These are phyloP conservation scores for Dipus sagitta DNA, from an alignment of 2,797 vertebrate genomes.

Conservation along the genomic window DNA sequence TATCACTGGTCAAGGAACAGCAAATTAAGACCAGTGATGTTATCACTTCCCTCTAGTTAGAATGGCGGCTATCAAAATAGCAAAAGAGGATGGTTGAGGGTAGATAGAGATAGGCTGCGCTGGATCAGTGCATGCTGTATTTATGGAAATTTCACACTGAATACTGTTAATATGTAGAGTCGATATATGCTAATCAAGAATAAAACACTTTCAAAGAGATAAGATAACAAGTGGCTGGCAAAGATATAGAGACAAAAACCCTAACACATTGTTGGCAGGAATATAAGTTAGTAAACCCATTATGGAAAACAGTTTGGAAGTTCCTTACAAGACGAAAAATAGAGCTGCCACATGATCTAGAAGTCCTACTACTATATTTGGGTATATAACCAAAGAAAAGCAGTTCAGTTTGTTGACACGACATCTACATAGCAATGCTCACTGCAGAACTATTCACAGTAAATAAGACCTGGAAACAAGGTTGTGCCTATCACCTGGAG, in stretches of 20 bases:
- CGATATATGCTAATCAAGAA: neutral
- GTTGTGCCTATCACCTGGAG: neutral
- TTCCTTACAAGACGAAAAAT: neutral
- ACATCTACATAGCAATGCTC: neutral
- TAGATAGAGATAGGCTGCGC: neutral
- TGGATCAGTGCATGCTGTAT: neutral
- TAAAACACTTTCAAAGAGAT: neutral
- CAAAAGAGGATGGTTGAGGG: neutral
- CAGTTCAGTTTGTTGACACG: neutral
- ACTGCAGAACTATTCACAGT: neutral
- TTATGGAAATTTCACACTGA: neutral
- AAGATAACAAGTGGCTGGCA: neutral
- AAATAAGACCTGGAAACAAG: neutral
- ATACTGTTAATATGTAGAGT: neutral
- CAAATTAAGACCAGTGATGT: neutral
- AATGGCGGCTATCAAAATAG: neutral
- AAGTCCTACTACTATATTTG: neutral
- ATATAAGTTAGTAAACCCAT: neutral
- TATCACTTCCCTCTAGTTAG: neutral
- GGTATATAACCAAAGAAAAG: neutral
- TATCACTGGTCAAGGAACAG: neutral
- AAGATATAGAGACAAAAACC: neutral
- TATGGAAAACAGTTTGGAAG: neutral
- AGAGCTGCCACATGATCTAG: neutral
- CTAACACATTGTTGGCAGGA: neutral